phyloP scores from a whole-genome alignment of 2,797 vertebrate species.

The Leptodactylus fallax region DNA sequence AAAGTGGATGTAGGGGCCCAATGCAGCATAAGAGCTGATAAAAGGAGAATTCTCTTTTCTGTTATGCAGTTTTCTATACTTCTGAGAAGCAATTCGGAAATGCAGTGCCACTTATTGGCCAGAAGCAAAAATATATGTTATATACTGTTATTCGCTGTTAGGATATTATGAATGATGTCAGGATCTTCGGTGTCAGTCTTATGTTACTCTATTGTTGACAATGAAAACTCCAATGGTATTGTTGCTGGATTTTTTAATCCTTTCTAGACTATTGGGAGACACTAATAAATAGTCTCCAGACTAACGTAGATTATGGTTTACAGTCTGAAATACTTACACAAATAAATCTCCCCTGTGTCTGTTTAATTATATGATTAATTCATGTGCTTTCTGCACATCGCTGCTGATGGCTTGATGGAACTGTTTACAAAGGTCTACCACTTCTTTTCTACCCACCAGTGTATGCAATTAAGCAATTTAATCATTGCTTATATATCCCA shows the following conservation, averaged over 20 bases:
- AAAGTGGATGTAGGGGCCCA: too few species aligned
- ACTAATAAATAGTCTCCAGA: constrained; percentile 48
- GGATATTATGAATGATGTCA: not conserved
- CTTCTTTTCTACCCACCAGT: constrained; percentile 30
- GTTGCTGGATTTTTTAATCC: not conserved
- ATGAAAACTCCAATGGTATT: not conserved
- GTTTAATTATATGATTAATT: constrained; percentile 57
- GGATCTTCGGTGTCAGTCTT: not conserved
- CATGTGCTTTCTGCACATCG: constrained; percentile 16
- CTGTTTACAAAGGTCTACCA: constrained; percentile 36
- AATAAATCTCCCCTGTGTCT: constrained; percentile 48
- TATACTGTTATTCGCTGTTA: too few species aligned
- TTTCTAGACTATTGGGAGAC: constrained; percentile 18
- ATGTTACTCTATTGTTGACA: not conserved
- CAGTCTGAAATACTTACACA: constrained; percentile 48
- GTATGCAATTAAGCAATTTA: constrained; percentile 28
- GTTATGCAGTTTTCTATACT: too few species aligned
- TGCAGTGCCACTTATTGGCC: too few species aligned
- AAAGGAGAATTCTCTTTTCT: too few species aligned
- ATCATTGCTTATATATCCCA: not conserved
- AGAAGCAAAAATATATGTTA: too few species aligned
- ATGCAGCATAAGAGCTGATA: too few species aligned
- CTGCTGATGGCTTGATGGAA: constrained; percentile 18
- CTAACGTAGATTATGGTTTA: constrained; percentile 45
- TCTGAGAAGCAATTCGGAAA: too few species aligned